phyloP scores from a whole-genome alignment of 2,888 invertebrate species.

The Mesorhabditis sp. region DNA sequence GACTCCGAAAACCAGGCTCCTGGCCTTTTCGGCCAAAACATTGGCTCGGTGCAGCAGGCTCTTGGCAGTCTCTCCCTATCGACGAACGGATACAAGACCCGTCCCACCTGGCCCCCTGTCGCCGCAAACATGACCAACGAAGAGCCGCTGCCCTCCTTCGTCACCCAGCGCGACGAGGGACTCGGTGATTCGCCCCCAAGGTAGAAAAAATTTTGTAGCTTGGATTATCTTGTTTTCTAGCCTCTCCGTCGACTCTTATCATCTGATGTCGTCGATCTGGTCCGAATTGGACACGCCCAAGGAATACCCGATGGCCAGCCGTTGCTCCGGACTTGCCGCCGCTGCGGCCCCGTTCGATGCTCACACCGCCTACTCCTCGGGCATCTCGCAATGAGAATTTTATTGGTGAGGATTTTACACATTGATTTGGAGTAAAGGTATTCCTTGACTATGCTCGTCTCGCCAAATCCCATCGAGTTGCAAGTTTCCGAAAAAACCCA shows the following conservation, averaged over 20 bases:
- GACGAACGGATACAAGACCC: too few species aligned
- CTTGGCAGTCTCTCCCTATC: too few species aligned
- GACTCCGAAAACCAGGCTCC: too few species aligned
- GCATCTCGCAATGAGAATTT: background rate
- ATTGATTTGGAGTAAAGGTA: too few species aligned
- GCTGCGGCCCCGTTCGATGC: background rate
- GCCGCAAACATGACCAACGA: too few species aligned
- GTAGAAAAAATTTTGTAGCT: background rate
- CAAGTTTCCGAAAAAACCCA: too few species aligned
- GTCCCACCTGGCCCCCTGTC: too few species aligned
- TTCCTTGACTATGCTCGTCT: too few species aligned
- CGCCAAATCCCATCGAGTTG: too few species aligned
- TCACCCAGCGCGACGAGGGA: conserved; percentile 33
- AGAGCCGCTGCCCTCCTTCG: background rate
- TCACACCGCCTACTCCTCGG: background rate
- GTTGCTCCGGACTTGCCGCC: background rate
- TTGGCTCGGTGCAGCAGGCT: too few species aligned
- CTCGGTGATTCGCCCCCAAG: conserved; percentile 42
- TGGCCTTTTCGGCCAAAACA: too few species aligned
- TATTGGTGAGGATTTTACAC: too few species aligned
- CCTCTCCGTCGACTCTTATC: conserved; percentile 4
- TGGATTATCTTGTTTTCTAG: background rate
- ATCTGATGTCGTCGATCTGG: conserved; percentile 6
- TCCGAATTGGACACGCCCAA: background rate
- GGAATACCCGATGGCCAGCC: background rate